Base-by-base conservation (phyloP, 2,113 vertebrate species). In the Nannobrachium achirus region DNA sequence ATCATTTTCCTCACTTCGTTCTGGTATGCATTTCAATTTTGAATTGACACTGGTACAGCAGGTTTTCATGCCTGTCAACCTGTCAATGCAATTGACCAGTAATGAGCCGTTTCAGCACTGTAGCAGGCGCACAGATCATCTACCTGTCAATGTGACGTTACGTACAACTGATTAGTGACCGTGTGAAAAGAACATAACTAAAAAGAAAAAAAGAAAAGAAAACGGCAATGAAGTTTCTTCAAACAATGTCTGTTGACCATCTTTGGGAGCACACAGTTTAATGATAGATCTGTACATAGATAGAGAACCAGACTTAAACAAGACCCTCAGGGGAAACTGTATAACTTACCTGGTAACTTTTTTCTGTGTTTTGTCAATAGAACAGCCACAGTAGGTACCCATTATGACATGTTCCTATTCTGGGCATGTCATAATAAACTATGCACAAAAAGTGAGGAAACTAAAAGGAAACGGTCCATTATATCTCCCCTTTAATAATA, bases 11-110 rank as follows among this genome's bases (percentile, higher is more conserved):
- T 75, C 15, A 16, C 13, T 64, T 51, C 13, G 51, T 52, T 66
- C 16, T 65, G 46, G 56, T 60, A 63, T 76, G 69, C 41, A 10
- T 63, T 68, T 75, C 60, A 15, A 60, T 80, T 78, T 69, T 56
- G 1, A 79, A 68, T 44, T 82, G 76, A 80, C 76, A 82, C 64
- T 56, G 19, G 75, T 78, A 20, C 6, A 11, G 40, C 59, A 1
- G 77, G 76, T 76, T 80, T 42, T 10, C 18, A 33, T 10, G 5
- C 77, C 56, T 48, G 48, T 70, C 69, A 51, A 14, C 33, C 66
- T 16, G 55, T 20, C 58, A 38, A 69, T 48, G 70, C 0, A 58
- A 49, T 58, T 56, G 19, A 42, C 73, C 73, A 63, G 38, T 38
- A 42, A 59, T 38, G 40, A 8, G 56, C 11, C n/a, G 19, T 4